Conservation (phyloP, 2,113 vertebrate species). For the Xiphophorus hellerii region DNA sequence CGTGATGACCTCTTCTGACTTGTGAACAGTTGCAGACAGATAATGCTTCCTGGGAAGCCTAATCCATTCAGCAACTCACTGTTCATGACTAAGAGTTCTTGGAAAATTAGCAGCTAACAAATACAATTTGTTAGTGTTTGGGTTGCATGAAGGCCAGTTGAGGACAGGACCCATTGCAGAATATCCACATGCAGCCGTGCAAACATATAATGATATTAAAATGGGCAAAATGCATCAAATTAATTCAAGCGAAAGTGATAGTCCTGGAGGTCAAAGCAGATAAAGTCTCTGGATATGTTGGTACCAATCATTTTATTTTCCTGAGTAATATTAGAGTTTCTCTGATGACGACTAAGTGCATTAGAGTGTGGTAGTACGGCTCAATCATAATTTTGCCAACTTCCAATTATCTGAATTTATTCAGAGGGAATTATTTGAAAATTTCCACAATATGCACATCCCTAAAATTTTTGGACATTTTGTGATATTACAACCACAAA, state of each 20-base stretch:
- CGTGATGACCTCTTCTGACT: background rate
- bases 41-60: conserved; percentile 23
- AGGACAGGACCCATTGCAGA: conserved; percentile 1
- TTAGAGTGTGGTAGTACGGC: background rate
- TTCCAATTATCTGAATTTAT: conserved; percentile 22
- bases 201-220: conserved; percentile 23
- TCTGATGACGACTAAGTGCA: conserved; percentile 10
- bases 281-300: conserved; percentile 37
- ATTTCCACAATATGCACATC: background rate
- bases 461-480: background rate
- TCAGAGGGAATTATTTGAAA: conserved; percentile 7
- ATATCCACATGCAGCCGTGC: conserved; percentile 6
- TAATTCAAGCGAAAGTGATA: conserved; percentile 55
- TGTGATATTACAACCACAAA: background rate
- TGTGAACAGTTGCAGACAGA: conserved; percentile 4
- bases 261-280: conserved; percentile 20
- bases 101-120: conserved; percentile 30
- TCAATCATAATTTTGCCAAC: conserved; percentile 24
- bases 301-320: conserved; percentile 27
- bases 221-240: conserved; percentile 26
- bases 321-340: conserved; percentile 5
- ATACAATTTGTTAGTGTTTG: conserved; percentile 15
- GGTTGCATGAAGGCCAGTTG: conserved; percentile 9
- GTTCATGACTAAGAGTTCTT: conserved; percentile 18
- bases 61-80: conserved; percentile 29